Conservation (phyloP, 2,797 vertebrate species). For the Martes flavigula region DNA sequence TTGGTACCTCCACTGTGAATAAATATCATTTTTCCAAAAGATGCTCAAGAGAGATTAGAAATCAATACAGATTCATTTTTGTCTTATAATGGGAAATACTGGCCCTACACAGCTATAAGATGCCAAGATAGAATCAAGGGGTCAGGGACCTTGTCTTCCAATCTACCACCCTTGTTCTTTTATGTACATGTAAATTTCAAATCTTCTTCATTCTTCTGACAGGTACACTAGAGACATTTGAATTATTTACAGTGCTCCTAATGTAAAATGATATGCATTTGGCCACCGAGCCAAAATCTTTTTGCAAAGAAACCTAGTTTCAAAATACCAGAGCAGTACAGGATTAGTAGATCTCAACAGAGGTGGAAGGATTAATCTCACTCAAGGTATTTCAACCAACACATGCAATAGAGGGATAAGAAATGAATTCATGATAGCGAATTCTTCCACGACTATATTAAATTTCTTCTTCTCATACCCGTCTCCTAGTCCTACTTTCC, state of each 20-base stretch:
- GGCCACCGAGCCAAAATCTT: slow-evolving; percentile 49
- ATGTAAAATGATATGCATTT: slow-evolving; percentile 41
- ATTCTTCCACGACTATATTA: slow-evolving; percentile 55
- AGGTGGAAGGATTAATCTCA: slow-evolving; percentile 65
- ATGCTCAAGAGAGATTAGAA: slow-evolving; percentile 81
- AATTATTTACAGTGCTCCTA: slow-evolving; percentile 43
- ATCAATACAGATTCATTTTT: slow-evolving; percentile 85
- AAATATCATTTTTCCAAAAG: slow-evolving; percentile 85
- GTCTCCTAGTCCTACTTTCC: not conserved
- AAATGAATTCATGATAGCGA: slow-evolving; percentile 57
- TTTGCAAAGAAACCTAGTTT: slow-evolving; percentile 52
- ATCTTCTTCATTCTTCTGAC: slow-evolving; percentile 49
- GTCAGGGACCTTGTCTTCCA: slow-evolving; percentile 51
- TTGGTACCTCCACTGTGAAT: slow-evolving; percentile 80
- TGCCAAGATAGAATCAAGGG: slow-evolving; percentile 62
- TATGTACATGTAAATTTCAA: slow-evolving; percentile 28
- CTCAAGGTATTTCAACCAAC: slow-evolving; percentile 47
- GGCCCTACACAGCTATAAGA: slow-evolving; percentile 70
- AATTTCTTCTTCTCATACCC: slow-evolving; percentile 14
- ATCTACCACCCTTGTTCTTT: slow-evolving; percentile 10
- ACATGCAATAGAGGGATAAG: slow-evolving; percentile 54
- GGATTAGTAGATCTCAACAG: slow-evolving; percentile 64
- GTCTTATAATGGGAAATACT: slow-evolving; percentile 82
- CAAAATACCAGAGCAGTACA: slow-evolving; percentile 47
- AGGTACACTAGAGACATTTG: slow-evolving; percentile 59